phyloP scores from a whole-genome alignment of 2,797 vertebrate species.

The Sphenodon punctatus region DNA sequence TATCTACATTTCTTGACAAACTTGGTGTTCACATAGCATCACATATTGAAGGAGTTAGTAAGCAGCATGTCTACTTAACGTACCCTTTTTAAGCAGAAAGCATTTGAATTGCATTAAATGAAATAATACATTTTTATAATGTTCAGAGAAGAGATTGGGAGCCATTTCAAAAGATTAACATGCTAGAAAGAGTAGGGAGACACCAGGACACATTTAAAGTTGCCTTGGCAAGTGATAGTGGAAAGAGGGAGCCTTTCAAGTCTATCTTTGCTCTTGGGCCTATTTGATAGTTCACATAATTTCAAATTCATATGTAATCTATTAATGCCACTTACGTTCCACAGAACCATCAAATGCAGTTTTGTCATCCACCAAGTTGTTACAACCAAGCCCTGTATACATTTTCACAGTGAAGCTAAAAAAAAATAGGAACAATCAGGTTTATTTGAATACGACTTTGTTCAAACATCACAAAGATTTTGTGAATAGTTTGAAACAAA shows the following conservation, averaged over 20 bases:
- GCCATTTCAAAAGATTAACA: background rate
- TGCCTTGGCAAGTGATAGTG: accelerated
- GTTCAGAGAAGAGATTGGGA: background rate
- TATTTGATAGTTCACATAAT: background rate
- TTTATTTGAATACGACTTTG: background rate
- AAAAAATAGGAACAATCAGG: background rate
- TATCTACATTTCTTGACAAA: constrained; percentile 1
- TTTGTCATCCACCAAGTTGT: background rate
- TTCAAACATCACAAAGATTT: background rate
- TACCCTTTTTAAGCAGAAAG: background rate
- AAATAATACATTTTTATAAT: background rate
- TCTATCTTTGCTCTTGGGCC: background rate
- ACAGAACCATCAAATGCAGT: background rate
- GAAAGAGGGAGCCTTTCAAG: background rate
- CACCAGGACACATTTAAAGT: background rate
- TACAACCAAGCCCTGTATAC: background rate
- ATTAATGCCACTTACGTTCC: background rate
- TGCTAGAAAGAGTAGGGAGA: background rate
- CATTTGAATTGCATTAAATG: background rate
- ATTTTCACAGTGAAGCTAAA: background rate
- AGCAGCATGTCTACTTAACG: background rate
- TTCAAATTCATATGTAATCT: background rate
- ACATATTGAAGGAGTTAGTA: background rate
- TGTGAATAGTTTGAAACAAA: background rate
- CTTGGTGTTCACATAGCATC: background rate